Base-by-base conservation (phyloP, 1,140 invertebrate species). In the Tetramorium simillimum region DNA sequence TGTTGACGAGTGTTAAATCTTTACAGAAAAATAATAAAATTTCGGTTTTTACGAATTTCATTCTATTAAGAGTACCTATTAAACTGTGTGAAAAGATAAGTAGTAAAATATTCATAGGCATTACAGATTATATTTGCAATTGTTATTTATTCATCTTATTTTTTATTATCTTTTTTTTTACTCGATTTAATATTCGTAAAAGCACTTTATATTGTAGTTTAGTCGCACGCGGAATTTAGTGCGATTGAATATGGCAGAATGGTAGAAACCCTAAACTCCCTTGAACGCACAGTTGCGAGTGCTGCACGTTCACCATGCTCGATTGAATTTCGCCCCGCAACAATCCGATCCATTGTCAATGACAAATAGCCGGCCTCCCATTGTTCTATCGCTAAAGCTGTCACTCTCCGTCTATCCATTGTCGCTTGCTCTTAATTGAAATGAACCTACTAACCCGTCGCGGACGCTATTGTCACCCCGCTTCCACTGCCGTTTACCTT, bases 291-390 rank as follows among this genome's bases (percentile, higher is more conserved):
- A 21, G 46, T 46, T 82, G 21, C 49, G 49, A 56, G 14, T 49
- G 80, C 28, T 73, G 80, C 60, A 84, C 69, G 72, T 84, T 84
- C 80, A 75, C 18, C 24, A 62, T 73, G 60, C 60, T 85, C 86
- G 82, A 87, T 87, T 85, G 82, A 87, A 75, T 87, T 87, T 87
- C 86, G 18, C 72, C 70, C 56, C 53, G 62, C 56, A 85, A 87
- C 73, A 77, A 85, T 77, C 72, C 86, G 72, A 87, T 85, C 82
- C 33, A 58, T 85, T 76, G 81, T 51, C 82, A 67, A 77, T 87
- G 86, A 87, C 81, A 76, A 87, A 87, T 77, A 70, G 72, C 70
- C 51, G n/a, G 40, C 58, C 49, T 62, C 43, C 67, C 18, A 86
- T 86, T 86, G 85, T 86, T 51, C 67, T 73, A 62, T 51, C 67